Evolutionary conservation across 2,113 vertebrate species (phyloP).

Genomic region (Panurus biarmicus): DNA sequence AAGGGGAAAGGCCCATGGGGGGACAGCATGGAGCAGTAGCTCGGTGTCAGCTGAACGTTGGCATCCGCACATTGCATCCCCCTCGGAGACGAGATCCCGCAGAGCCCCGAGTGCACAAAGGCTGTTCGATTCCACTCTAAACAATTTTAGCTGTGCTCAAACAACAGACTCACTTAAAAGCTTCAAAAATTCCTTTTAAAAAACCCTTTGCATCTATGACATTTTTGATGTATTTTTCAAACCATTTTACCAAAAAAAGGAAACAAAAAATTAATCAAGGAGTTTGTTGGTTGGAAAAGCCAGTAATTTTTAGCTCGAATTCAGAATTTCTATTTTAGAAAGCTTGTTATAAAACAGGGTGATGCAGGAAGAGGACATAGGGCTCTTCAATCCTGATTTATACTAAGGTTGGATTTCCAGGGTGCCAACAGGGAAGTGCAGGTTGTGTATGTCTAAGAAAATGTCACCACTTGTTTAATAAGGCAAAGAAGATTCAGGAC

Average conservation of each 20-base stretch:
- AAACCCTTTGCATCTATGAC: not conserved
- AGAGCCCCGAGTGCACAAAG: not conserved
- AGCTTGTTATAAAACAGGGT: not conserved
- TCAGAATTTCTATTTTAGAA: not conserved
- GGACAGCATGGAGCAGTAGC: not conserved
- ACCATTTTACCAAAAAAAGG: not conserved
- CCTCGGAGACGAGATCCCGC: fast-evolving
- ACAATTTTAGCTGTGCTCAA: not conserved
- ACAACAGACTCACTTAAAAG: not conserved
- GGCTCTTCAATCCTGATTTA: not conserved
- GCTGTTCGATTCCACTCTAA: not conserved
- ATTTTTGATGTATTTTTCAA: not conserved
- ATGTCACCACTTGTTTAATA: not conserved
- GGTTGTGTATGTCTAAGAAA: not conserved
- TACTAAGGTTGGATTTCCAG: not conserved
- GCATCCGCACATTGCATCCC: not conserved
- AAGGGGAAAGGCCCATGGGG: not conserved
- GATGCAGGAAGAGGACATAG: not conserved
- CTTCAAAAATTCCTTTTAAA: not conserved
- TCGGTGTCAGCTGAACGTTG: not conserved
- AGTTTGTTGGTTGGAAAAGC: not conserved
- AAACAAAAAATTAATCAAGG: not conserved
- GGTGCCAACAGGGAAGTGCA: not conserved
- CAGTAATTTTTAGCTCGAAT: not conserved
- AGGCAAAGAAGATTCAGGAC: not conserved